A percentile compares a stretch with the other conserved stretches of the same genome.
These are phyloP conservation scores for Busseola fusca DNA, from an alignment of 2,888 invertebrate genomes.

Conservation along the genomic window DNA sequence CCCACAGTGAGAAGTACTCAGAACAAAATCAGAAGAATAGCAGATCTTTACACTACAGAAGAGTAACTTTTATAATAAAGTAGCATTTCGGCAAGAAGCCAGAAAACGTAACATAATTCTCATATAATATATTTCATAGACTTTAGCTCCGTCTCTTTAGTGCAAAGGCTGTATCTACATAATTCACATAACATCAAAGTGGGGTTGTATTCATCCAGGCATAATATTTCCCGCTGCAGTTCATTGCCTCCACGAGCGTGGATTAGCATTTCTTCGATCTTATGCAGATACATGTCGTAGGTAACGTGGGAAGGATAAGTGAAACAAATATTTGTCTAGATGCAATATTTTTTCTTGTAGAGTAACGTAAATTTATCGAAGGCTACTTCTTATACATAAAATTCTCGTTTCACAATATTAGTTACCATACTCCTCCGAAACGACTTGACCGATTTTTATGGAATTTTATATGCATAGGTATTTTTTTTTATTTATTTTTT, in stretches of 20 bases:
- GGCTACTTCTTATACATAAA: background rate
- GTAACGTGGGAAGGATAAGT: background rate
- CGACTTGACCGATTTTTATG: too few species aligned
- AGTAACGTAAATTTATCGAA: background rate
- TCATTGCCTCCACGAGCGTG: constrained; percentile 51
- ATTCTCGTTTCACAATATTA: too few species aligned
- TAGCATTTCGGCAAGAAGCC: constrained; percentile 13
- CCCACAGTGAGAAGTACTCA: background rate
- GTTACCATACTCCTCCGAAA: too few species aligned
- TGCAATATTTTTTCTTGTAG: background rate
- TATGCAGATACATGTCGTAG: constrained; percentile 51
- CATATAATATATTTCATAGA: constrained; percentile 25
- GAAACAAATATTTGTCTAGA: background rate
- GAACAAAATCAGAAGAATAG: background rate
- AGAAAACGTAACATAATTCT: constrained; percentile 35
- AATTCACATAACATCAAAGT: constrained; percentile 56
- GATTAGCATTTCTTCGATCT: constrained; percentile 57
- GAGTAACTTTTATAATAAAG: constrained; percentile 15
- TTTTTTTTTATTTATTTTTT: too few species aligned
- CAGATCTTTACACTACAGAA: background rate
- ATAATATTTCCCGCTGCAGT: constrained; percentile 52
- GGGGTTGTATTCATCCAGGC: constrained; percentile 50
- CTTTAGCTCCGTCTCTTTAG: constrained; percentile 26
- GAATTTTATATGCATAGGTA: too few species aligned
- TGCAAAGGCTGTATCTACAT: constrained; percentile 51